Percentiles rank a stretch among this genome's conserved stretches.
Evolutionary conservation across 2,113 vertebrate species (phyloP).

Genomic region (Hepsetus odoe): DNA sequence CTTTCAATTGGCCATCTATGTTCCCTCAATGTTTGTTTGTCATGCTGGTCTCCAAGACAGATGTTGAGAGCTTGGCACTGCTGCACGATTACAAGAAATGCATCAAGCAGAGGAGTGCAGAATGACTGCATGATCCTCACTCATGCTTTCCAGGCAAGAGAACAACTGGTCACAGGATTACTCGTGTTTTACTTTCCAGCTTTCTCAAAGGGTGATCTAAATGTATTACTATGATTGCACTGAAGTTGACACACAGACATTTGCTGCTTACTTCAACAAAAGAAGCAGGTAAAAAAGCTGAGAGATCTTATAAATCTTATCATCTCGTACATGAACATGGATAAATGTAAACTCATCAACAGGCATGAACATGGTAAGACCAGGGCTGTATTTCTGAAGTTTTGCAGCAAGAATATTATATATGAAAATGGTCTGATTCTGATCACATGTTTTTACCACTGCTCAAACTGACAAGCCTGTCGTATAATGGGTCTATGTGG

Average conservation of each 20-base stretch:
- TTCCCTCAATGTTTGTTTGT: constrained; percentile 42
- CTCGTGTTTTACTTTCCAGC: neutral
- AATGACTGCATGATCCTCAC: neutral
- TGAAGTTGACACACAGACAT: neutral
- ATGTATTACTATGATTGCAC: neutral
- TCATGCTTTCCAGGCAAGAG: neutral
- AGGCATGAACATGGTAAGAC: no score
- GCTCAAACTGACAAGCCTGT: neutral
- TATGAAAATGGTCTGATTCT: neutral
- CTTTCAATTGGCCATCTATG: constrained; percentile 17
- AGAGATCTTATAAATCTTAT: no score
- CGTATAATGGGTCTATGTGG: neutral
- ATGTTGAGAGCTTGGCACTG: constrained; percentile 24
- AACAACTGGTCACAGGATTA: neutral
- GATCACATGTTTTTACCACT: neutral
- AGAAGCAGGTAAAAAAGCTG: neutral
- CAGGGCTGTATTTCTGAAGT: neutral
- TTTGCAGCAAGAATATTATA: neutral
- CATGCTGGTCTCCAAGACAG: constrained; percentile 21
- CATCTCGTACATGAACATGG: no score
- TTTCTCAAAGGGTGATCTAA: neutral
- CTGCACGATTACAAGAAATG: constrained; percentile 3
- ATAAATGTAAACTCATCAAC: no score
- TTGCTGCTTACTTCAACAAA: neutral
- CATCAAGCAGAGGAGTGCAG: constrained; percentile 15